Evolutionary conservation across 2,113 vertebrate genomes (phyloP).

Genomic region (Callospermophilus lateralis): DNA sequence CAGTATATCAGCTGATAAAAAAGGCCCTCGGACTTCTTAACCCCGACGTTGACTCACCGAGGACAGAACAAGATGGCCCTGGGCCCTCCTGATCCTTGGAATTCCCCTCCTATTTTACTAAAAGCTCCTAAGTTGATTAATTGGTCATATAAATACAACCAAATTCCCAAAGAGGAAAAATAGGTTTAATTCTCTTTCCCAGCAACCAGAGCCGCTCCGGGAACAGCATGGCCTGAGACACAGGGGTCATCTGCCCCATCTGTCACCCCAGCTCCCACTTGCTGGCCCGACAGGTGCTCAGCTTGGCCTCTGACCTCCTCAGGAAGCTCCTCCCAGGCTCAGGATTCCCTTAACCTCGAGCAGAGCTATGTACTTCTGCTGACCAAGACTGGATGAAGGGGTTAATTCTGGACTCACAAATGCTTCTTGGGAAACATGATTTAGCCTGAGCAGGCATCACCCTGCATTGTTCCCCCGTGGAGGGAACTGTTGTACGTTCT

Average conservation of each 20-base stretch:
- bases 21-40: not conserved
- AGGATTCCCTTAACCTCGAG: not conserved
- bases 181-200: not conserved
- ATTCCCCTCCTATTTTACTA: not conserved
- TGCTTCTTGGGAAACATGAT: not conserved
- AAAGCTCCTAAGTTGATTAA: not conserved
- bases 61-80: rapidly evolving
- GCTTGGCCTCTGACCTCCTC: not conserved
- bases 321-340: not conserved
- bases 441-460: rapidly evolving
- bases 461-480: not conserved
- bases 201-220: not conserved
- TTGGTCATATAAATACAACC: not conserved
- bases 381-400: not conserved
- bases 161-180: not conserved
- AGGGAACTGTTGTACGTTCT: not conserved
- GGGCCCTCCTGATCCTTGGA: rapidly evolving
- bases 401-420: not conserved
- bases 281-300: not conserved
- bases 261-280: not conserved
- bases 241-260: not conserved
- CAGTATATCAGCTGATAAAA: not conserved
- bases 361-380: too few species aligned
- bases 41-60: not conserved
- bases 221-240: not conserved